Conservation (phyloP, 2,113 vertebrate species). For the Columba livia region DNA sequence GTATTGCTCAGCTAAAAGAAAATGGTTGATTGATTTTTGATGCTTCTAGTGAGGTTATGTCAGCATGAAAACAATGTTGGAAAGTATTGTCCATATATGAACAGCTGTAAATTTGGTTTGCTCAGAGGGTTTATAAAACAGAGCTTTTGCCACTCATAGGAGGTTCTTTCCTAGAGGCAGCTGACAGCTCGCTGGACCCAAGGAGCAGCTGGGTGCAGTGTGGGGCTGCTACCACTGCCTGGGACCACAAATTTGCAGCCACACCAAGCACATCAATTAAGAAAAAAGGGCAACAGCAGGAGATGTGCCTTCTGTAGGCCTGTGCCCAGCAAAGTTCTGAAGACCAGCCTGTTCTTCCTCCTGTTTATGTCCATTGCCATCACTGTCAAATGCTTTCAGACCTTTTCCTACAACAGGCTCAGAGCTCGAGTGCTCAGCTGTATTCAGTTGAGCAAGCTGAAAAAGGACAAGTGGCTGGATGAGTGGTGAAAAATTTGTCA, state of each 20-base stretch:
- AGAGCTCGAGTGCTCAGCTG: background rate
- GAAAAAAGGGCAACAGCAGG: background rate
- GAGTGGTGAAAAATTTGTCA: background rate
- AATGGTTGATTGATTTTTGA: background rate
- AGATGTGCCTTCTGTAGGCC: background rate
- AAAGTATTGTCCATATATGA: background rate
- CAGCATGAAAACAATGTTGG: background rate
- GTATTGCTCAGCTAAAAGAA: background rate
- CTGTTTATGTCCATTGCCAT: background rate
- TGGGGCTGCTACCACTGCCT: background rate
- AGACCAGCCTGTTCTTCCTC: background rate
- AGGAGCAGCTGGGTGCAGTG: background rate
- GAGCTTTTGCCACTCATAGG: background rate
- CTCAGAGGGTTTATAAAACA: background rate
- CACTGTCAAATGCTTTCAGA: background rate
- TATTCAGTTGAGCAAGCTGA: background rate
- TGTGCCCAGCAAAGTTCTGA: background rate
- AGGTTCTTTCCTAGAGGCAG: background rate
- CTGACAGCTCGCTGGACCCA: background rate
- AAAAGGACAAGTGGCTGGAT: background rate
- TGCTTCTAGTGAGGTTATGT: background rate
- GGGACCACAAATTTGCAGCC: background rate
- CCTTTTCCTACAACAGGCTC: background rate
- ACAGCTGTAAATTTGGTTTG: background rate
- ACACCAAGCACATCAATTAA: accelerated